Evolutionary conservation across 2,797 vertebrate genomes (phyloP).

Genomic region (Salmo trutta): DNA sequence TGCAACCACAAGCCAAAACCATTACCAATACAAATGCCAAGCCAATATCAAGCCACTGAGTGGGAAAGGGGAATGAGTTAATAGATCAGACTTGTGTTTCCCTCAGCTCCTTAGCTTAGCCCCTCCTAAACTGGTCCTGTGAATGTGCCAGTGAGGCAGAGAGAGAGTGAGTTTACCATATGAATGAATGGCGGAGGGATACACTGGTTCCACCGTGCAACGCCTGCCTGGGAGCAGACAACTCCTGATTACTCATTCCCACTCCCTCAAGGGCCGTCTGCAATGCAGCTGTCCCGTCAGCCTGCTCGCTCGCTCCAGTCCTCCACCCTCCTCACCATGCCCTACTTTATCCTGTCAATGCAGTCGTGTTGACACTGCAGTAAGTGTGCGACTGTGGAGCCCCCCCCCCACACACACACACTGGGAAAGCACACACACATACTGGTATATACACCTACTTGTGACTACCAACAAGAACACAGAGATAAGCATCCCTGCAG

Average conservation of each 20-base stretch:
- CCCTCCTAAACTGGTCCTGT: too few relatives aligned
- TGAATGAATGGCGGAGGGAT: conserved; percentile 76
- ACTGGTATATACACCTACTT: too few relatives aligned
- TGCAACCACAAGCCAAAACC: neutral
- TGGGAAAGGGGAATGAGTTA: conserved; percentile 35
- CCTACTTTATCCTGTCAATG: conserved; percentile 83
- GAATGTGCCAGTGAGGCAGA: conserved; percentile 6
- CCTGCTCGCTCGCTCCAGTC: conserved; percentile 41
- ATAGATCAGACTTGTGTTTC: conserved; percentile 19
- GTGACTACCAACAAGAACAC: too few relatives aligned
- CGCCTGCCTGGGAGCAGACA: conserved; percentile 22
- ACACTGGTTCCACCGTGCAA: conserved; percentile 50
- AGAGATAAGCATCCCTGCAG: conserved; percentile 37
- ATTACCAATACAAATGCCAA: neutral
- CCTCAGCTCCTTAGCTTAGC: too few relatives aligned
- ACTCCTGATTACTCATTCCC: conserved; percentile 69
- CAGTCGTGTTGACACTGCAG: conserved; percentile 76
- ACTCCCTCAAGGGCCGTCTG: conserved; percentile 85
- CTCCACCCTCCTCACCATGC: conserved; percentile 53
- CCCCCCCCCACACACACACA: conserved; percentile 24
- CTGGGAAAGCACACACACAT: too few relatives aligned
- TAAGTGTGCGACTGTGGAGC: conserved; percentile 45
- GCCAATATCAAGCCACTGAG: neutral
- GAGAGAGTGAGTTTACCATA: conserved; percentile 22
- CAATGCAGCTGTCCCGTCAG: conserved; percentile 90